A percentile compares a stretch with the other conserved stretches of the same genome.
Conservation (phyloP, 2,113 vertebrate genomes). For the Crocuta crocuta region DNA sequence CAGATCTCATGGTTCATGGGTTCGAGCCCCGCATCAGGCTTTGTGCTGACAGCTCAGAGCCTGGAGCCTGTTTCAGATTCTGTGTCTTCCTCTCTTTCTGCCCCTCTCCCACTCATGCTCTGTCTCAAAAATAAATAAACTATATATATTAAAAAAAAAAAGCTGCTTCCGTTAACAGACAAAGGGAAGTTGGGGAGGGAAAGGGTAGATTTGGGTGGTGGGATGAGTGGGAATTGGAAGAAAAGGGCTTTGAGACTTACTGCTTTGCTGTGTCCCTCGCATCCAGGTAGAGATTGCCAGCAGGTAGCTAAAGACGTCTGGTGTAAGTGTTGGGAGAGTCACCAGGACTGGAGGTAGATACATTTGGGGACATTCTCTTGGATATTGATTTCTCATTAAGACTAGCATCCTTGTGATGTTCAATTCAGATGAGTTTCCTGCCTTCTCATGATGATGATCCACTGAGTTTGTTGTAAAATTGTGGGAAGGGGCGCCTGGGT, state of each 20-base stretch:
- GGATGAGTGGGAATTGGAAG: background rate
- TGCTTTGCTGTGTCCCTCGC: background rate
- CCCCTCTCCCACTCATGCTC: no score
- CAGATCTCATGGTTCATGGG: no score
- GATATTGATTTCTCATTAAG: slow-evolving; percentile 24
- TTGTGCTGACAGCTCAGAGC: no score
- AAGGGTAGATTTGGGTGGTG: background rate
- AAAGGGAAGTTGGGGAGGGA: background rate
- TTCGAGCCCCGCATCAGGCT: no score
- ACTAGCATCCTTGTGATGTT: background rate
- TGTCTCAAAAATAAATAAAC: no score
- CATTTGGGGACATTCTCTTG: slow-evolving; percentile 1
- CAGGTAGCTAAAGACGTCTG: background rate
- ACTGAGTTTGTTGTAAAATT: slow-evolving; percentile 54
- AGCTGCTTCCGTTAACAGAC: background rate
- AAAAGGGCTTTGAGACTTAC: background rate
- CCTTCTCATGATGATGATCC: slow-evolving; percentile 52
- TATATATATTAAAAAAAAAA: background rate
- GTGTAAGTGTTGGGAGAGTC: background rate
- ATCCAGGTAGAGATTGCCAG: background rate
- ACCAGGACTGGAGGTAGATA: background rate
- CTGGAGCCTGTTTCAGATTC: no score
- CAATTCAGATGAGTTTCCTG: slow-evolving; percentile 37
- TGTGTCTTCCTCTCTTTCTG: no score
- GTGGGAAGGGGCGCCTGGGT: background rate